Conservation (phyloP, 2,888 invertebrate species). For the Frankliniella fusca region DNA sequence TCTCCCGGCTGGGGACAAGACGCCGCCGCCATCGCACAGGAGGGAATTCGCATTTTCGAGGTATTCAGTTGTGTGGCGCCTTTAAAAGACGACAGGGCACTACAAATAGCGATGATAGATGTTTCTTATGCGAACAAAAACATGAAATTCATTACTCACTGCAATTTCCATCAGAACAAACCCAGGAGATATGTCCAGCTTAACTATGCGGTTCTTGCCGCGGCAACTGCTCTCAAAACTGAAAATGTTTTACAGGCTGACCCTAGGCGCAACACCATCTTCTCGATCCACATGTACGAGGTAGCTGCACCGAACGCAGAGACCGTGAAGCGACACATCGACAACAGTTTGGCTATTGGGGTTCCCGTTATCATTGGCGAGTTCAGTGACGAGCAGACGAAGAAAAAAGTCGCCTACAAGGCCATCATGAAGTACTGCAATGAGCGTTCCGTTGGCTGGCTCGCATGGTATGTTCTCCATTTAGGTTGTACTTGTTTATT, state of each 20-base stretch:
- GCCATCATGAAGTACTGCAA: neutral
- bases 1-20: neutral
- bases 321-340: neutral
- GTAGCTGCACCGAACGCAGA: neutral
- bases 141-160: neutral
- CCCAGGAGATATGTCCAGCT: neutral
- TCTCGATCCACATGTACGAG: conserved; percentile 19
- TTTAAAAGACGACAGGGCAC: neutral
- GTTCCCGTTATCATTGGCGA: neutral
- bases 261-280: neutral
- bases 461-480: neutral
- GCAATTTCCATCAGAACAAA: neutral
- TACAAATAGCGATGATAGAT: too few species aligned
- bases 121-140: neutral
- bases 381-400: neutral
- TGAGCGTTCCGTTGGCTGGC: neutral
- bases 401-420: neutral
- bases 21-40: neutral
- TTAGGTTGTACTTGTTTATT: too few species aligned
- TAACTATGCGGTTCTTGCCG: neutral
- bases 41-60: neutral
- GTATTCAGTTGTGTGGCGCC: neutral
- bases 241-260: neutral
- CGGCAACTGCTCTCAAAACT: neutral
- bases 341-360: neutral